Evolutionary conservation across 2,888 invertebrate genomes (phyloP).

Genomic region (Hermaeophaga mercurialis): DNA sequence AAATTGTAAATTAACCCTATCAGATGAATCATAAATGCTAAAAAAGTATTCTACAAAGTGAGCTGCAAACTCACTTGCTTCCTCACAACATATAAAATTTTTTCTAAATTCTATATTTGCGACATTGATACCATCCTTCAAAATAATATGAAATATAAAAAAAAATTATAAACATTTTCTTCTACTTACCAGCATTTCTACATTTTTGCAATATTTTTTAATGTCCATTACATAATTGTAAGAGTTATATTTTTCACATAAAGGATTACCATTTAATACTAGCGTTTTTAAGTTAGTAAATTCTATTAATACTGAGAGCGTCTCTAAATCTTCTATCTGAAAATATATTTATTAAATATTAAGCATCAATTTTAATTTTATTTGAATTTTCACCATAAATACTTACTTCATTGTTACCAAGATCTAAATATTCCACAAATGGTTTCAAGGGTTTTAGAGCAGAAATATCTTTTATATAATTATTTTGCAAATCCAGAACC

Average conservation of each 20-base stretch:
- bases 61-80: constrained; percentile 28
- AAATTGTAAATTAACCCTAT: constrained; percentile 22
- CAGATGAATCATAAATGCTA: constrained; percentile 29
- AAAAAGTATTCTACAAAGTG: constrained; percentile 35
- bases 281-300: constrained; percentile 20
- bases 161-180: neutral
- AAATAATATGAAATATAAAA: neutral
- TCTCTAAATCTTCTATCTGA: constrained; percentile 30
- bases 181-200: constrained; percentile 30
- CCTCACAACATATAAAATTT: constrained; percentile 27
- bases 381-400: neutral
- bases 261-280: constrained; percentile 30
- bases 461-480: constrained; percentile 27
- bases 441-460: constrained; percentile 21
- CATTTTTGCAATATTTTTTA: constrained; percentile 20
- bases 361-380: no score
- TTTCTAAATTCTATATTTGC: constrained; percentile 17
- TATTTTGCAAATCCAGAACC: constrained; percentile 23
- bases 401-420: constrained; percentile 33
- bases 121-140: constrained; percentile 26
- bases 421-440: constrained; percentile 23
- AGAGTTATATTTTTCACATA: constrained; percentile 29
- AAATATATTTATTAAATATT: no score
- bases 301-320: constrained; percentile 20
- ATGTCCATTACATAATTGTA: constrained; percentile 31